phyloP scores from a whole-genome alignment of 1,140 invertebrate genomes.

The Drosophila bifasciata region DNA sequence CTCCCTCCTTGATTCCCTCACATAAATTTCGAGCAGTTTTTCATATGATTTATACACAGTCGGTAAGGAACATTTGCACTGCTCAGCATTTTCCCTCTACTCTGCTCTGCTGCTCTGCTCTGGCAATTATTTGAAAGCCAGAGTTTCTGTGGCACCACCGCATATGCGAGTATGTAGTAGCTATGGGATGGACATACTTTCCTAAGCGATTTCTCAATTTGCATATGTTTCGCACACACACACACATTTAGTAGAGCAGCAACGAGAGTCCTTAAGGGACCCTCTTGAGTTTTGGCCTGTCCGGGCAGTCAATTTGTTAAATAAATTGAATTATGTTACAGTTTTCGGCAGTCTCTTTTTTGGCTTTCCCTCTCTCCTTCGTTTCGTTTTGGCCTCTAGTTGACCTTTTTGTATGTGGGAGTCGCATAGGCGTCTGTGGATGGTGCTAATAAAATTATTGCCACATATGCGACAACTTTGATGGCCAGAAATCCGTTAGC shows the following conservation, averaged over 20 bases:
- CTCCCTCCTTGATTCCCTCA: slow-evolving; percentile 23
- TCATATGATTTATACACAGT: slow-evolving; percentile 52
- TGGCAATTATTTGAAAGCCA: slow-evolving; percentile 68
- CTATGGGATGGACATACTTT: slow-evolving; percentile 27
- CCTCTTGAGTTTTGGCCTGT: slow-evolving; percentile 40
- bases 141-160: slow-evolving; percentile 40
- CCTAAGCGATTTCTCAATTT: slow-evolving; percentile 78
- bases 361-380: background rate
- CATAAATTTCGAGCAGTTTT: slow-evolving; percentile 39
- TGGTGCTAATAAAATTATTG: slow-evolving; percentile 61
- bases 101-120: slow-evolving; percentile 40
- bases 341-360: slow-evolving; percentile 24
- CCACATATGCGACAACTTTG: slow-evolving; percentile 49
- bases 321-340: slow-evolving; percentile 78
- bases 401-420: slow-evolving; percentile 44
- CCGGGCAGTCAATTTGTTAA: slow-evolving; percentile 78
- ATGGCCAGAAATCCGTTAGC: slow-evolving; percentile 33
- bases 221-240: slow-evolving; percentile 60
- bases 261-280: slow-evolving; percentile 30
- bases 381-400: slow-evolving; percentile 31
- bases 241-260: background rate
- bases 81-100: slow-evolving; percentile 14
- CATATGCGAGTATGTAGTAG: background rate
- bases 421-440: slow-evolving; percentile 8
- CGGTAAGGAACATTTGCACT: background rate